Conservation (phyloP, 2,888 invertebrate species). For the Limnephilus marmoratus region DNA sequence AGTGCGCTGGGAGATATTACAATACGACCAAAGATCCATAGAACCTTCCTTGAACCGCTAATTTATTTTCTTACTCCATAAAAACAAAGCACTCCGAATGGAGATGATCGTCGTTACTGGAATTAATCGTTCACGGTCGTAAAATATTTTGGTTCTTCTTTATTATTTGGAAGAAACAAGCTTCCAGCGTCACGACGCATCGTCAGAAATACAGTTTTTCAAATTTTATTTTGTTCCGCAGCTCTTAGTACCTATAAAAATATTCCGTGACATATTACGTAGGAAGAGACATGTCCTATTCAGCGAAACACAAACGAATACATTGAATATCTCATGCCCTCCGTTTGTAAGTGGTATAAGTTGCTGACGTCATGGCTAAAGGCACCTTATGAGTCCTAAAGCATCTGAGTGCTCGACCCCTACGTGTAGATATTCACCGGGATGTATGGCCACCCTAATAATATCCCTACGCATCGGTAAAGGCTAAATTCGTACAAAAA, state of each 20-base stretch:
- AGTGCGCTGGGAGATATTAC: not conserved
- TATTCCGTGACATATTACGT: not conserved
- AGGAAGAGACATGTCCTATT: constrained; percentile 2
- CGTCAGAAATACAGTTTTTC: not conserved
- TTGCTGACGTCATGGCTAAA: constrained; percentile 39
- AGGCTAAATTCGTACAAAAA: not conserved
- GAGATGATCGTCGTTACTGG: not conserved
- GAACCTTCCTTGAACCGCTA: not conserved
- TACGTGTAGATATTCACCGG: constrained; percentile 30
- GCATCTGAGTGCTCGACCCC: not conserved
- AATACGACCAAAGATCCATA: not conserved
- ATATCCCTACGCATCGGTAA: constrained; percentile 3
- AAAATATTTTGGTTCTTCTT: not conserved
- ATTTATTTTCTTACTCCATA: not conserved
- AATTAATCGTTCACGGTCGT: not conserved
- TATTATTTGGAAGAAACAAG: not conserved
- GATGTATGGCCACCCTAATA: constrained; percentile 12
- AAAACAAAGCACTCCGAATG: not conserved
- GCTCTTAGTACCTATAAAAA: not conserved
- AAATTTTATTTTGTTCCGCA: not conserved
- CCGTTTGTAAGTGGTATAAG: constrained; percentile 16
- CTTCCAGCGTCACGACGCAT: not conserved
- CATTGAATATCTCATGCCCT: not conserved
- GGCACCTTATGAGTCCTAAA: not conserved
- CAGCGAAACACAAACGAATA: constrained; percentile 26